phyloP scores from a whole-genome alignment of 37 sponge, comb jelly and placozoan species.

The Hormiphora californensis region DNA sequence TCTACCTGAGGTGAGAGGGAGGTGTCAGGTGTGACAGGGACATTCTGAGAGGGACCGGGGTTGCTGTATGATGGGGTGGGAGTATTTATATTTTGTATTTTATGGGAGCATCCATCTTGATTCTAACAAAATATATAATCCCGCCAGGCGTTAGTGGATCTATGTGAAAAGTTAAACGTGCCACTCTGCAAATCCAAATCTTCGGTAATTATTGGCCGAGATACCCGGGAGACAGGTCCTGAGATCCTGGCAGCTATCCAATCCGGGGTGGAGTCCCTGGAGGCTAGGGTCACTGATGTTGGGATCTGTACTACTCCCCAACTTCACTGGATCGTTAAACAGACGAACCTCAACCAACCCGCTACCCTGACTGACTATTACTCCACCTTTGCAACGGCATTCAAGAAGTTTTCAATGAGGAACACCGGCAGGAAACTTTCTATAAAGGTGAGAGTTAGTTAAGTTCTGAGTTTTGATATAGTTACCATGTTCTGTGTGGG shows the following conservation, averaged over 20 bases:
- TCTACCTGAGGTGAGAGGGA: neutral
- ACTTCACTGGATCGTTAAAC: slow-evolving; percentile 40
- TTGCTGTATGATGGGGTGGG: too few relatives aligned
- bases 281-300: neutral
- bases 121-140: neutral
- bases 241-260: neutral
- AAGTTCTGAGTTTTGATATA: neutral
- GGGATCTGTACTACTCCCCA: slow-evolving; percentile 24
- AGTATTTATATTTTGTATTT: too few relatives aligned
- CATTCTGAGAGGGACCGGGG: too few relatives aligned
- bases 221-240: slow-evolving; percentile 18
- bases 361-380: neutral
- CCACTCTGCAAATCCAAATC: neutral
- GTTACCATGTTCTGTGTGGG: too few relatives aligned
- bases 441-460: too few relatives aligned
- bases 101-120: neutral
- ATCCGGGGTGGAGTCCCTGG: neutral
- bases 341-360: neutral
- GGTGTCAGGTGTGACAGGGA: too few relatives aligned
- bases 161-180: neutral
- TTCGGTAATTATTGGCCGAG: neutral
- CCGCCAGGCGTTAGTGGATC: neutral
- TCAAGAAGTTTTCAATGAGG: too few relatives aligned
- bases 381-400: neutral
- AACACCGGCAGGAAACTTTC: too few relatives aligned